phyloP scores from a whole-genome alignment of 2,888 invertebrate species.

The Pyralis farinalis region DNA sequence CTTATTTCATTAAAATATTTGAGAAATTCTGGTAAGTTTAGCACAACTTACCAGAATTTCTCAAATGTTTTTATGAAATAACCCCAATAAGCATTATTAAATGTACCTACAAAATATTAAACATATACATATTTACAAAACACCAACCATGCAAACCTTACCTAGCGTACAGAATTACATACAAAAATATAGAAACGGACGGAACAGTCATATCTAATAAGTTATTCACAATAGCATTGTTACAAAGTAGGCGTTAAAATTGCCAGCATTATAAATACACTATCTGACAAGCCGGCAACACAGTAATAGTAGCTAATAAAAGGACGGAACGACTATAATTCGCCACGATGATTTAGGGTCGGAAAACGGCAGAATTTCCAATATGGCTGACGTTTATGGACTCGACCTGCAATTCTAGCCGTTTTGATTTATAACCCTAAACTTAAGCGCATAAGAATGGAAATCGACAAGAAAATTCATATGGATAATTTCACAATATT shows the following conservation, averaged over 20 bases:
- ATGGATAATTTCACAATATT: neutral
- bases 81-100: too few relatives aligned
- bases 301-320: constrained; percentile 30
- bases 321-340: constrained; percentile 37
- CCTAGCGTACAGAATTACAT: too few relatives aligned
- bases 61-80: too few relatives aligned
- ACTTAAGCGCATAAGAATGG: neutral
- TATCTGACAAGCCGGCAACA: constrained; percentile 11
- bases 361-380: constrained; percentile 38
- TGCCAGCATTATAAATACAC: constrained; percentile 11
- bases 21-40: too few relatives aligned
- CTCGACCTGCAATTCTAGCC: constrained; percentile 10
- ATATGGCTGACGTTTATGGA: constrained; percentile 35
- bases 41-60: too few relatives aligned
- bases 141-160: too few relatives aligned
- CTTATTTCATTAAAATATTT: too few relatives aligned
- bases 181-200: too few relatives aligned
- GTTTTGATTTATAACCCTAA: constrained; percentile 13
- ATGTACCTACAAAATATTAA: too few relatives aligned
- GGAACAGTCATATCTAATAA: neutral
- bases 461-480: neutral
- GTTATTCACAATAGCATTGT: constrained; percentile 9
- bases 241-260: constrained; percentile 14
- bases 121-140: too few relatives aligned
- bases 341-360: constrained; percentile 42